Base-by-base conservation (phyloP, 2,113 vertebrate species). In the Myrmecophaga tridactyla region DNA sequence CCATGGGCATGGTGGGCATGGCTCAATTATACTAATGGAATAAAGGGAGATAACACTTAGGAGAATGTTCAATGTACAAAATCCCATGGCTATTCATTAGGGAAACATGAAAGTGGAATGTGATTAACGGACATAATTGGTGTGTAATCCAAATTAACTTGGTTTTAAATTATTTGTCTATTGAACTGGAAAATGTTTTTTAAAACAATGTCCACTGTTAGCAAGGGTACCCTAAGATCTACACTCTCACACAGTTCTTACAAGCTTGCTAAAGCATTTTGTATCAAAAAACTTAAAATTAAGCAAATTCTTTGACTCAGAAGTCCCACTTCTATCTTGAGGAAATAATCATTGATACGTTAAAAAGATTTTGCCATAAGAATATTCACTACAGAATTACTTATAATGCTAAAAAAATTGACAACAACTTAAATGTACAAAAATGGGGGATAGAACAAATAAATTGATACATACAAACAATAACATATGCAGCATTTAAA, bases 111-210 rank as follows among this genome's bases (percentile, higher is more conserved):
- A 80, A n/a, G 34, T 9, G 72, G 25, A 78, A 41, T 41, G 6
- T 53, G 72, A 39, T 29, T 56, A 36, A 46, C 67, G 46, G 69
- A 75, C 43, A 39, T 46, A 67, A 89, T n/a, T n/a, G 86, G 83
- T 65, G 21, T 31, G 48, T 39, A 58, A 58, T 65, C 17, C 60
- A 89, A 67, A 83, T 76, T 89, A 83, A 89, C 48, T 82, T 82
- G 77, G 39, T 56, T 83, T 89, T 83, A 89, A 67, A 67, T 75
- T 56, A 83, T 65, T 94, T 94, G 58, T 31, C 58, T 75, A 20
- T 58, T 36, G 23, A 75, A 81, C 17, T 25, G 34, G 51, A 83
- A 83, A 36, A 53, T 20, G 1, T 21, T 31, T 65, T 88, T 56
- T 25, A 18, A 29, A 88, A 56, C 46, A 23, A 43, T 48, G 46